These are phyloP conservation scores for Myotis davidii DNA, from an alignment of 2,113 vertebrate species.

Conservation along the genomic window DNA sequence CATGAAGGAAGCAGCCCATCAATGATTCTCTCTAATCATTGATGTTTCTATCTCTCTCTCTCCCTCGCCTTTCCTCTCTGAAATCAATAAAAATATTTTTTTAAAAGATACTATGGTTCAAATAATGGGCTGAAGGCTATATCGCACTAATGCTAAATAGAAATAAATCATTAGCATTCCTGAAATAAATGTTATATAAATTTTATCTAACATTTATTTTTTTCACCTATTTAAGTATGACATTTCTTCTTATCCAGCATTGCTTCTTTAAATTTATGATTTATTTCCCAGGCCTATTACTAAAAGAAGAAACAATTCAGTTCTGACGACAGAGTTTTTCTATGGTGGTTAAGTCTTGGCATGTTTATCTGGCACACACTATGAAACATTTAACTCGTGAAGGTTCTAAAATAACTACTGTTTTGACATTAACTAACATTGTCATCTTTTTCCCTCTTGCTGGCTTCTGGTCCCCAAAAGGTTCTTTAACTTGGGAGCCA, in stretches of 20 bases:
- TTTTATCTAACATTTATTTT: slow-evolving; percentile 38
- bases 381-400: slow-evolving; percentile 47
- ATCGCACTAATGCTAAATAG: neutral
- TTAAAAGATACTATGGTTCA: neutral
- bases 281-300: slow-evolving; percentile 52
- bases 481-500: slow-evolving; percentile 10
- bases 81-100: too few relatives aligned
- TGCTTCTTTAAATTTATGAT: slow-evolving; percentile 67
- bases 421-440: slow-evolving; percentile 44
- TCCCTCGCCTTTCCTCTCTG: too few relatives aligned
- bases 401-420: slow-evolving; percentile 51
- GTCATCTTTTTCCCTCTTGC: slow-evolving; percentile 7
- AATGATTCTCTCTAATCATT: too few relatives aligned
- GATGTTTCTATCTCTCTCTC: too few relatives aligned
- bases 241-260: slow-evolving; percentile 59
- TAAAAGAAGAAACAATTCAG: slow-evolving; percentile 61
- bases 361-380: slow-evolving; percentile 47
- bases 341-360: slow-evolving; percentile 47
- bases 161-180: slow-evolving; percentile 39
- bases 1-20: too few relatives aligned
- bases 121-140: slow-evolving; percentile 22
- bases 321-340: slow-evolving; percentile 59
- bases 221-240: slow-evolving; percentile 61
- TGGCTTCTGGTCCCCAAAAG: neutral
- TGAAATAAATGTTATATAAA: slow-evolving; percentile 52